phyloP scores from a whole-genome alignment of 1,140 invertebrate species.

The Pseudomyrmex pallidus region DNA sequence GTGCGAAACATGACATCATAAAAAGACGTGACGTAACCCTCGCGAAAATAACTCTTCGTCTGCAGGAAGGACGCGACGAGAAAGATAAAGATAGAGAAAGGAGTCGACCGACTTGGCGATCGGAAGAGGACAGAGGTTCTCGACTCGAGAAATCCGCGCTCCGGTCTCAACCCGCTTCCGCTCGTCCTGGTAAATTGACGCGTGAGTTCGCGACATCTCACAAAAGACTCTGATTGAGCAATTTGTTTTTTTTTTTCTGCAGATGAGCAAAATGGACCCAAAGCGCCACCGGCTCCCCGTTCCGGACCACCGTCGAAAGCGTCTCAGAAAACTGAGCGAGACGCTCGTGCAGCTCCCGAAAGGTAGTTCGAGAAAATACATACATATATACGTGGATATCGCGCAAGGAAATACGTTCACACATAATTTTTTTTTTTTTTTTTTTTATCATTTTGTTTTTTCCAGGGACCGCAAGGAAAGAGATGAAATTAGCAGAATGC shows the following conservation, averaged over 20 bases:
- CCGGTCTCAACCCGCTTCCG: slow-evolving; percentile 66
- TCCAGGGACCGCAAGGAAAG: slow-evolving; percentile 80
- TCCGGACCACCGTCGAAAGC: slow-evolving; percentile 36
- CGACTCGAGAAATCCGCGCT: slow-evolving; percentile 65
- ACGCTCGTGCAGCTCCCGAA: slow-evolving; percentile 19
- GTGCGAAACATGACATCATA: background rate
- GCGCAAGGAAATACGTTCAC: too few relatives aligned
- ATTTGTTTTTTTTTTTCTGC: slow-evolving; percentile 12
- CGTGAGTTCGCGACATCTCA: background rate
- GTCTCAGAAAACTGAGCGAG: slow-evolving; percentile 53
- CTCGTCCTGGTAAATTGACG: slow-evolving; percentile 73
- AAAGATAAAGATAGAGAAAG: slow-evolving; percentile 68
- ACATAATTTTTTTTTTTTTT: background rate
- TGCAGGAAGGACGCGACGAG: slow-evolving; percentile 79
- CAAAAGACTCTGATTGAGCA: background rate
- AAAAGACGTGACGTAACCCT: background rate
- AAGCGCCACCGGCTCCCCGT: slow-evolving; percentile 68
- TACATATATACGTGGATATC: background rate
- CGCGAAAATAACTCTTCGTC: slow-evolving; percentile 18
- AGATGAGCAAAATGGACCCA: slow-evolving; percentile 76
- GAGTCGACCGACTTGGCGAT: slow-evolving; percentile 70
- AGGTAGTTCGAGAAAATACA: slow-evolving; percentile 11
- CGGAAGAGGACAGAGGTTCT: slow-evolving; percentile 62
- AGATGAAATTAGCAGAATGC: slow-evolving; percentile 85
- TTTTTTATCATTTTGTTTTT: slow-evolving; percentile 42